Base-by-base conservation (phyloP, 2,113 vertebrate species). In the Platysteira castanea region DNA sequence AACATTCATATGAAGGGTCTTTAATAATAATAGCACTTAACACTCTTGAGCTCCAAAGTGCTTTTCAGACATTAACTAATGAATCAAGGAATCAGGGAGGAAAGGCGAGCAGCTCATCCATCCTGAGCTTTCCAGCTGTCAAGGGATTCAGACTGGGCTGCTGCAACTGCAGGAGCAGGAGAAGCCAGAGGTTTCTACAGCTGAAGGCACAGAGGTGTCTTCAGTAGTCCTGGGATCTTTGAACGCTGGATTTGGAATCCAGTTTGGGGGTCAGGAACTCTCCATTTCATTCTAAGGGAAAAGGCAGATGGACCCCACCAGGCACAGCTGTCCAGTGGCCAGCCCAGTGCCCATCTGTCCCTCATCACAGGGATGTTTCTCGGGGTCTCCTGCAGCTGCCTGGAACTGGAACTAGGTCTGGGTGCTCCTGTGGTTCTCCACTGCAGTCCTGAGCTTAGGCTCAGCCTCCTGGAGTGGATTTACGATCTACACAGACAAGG, bases 21-120 rank as follows among this genome's bases (percentile, higher is more conserved):
- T 79, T 94, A 93, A 63, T 90, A 96, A 97, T 95, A 93, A 96
- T 87, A 90, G 75, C 91, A 95, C 85, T 97, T 96, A 95, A 54
- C 61, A 91, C 82, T 94, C 61, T 78, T 65, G 64, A 93, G 88
- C 95, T 96, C 83, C 84, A 84, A 94, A 96, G 95, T 89, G 87
- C 85, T 95, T 95, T 84, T 75, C 73, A 92, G 95, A 87, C 89
- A 91, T 94, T 93, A 95, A 90, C 88, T 93, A 89, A 95, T 96
- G 90, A 95, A 88, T 90, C 53, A 71, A 52, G 24, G 81, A 87
- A 77, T 90, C 46, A 64, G 78, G 21, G 67, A 96, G 73, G 76
- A 74, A 93, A 84, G 56, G 41, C 46, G 75, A 82, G 82, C 17
- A 90, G 47, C 53, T 94, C 90, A 93, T 96, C 65, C 71, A 84